Conservation (phyloP, 2,113 vertebrate species). For the Cavia aperea region DNA sequence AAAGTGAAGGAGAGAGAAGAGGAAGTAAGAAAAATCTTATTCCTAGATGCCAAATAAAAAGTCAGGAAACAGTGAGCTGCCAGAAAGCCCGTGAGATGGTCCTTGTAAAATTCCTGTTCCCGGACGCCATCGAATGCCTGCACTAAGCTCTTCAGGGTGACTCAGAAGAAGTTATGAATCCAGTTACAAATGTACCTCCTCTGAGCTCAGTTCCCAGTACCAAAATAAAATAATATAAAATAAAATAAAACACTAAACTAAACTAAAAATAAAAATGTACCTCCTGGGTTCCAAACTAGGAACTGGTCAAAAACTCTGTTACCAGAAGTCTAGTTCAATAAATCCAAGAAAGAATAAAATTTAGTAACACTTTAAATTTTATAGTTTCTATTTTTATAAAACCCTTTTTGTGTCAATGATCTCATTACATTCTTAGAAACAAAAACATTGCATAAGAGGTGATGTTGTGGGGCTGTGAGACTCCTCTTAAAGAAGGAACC, state of each 20-base stretch:
- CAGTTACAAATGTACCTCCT: background rate
- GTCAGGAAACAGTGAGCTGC: background rate
- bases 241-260: too few species aligned
- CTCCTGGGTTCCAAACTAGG: background rate
- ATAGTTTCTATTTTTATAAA: background rate
- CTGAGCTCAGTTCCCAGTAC: too few species aligned
- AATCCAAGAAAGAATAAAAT: background rate
- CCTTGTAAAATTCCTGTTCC: background rate
- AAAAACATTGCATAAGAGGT: background rate
- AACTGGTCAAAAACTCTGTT: background rate
- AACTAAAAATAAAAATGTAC: background rate
- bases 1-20: accelerated
- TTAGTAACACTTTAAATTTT: background rate
- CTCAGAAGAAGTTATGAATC: background rate
- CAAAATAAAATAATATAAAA: too few species aligned
- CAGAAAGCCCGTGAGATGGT: background rate
- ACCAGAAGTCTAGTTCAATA: background rate
- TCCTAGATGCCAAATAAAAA: accelerated
- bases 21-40: background rate
- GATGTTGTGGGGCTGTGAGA: background rate
- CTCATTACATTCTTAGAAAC: background rate
- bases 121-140: background rate
- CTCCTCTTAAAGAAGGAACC: background rate
- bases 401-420: background rate
- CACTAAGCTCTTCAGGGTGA: background rate